Percentiles rank a stretch among this genome's conserved stretches.
Evolutionary conservation across 2,797 vertebrate genomes (phyloP).

Genomic region (Melanotaenia trifasciata): DNA sequence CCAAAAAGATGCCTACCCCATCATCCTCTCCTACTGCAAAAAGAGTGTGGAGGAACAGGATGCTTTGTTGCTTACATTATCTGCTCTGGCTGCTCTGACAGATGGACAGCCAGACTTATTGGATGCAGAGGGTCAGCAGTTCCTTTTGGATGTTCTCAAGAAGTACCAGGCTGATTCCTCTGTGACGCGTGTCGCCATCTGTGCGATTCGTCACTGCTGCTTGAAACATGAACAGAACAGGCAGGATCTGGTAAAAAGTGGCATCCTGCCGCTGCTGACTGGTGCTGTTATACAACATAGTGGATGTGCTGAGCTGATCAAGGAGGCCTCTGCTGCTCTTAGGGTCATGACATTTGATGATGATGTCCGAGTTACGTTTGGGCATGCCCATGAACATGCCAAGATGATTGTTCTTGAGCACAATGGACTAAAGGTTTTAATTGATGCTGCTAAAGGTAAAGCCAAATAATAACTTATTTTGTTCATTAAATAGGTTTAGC

Average conservation of each 20-base stretch:
- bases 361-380: slow-evolving; percentile 92
- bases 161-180: slow-evolving; percentile 54
- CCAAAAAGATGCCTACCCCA: slow-evolving; percentile 89
- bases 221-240: slow-evolving; percentile 95
- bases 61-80: slow-evolving; percentile 75
- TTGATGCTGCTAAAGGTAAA: slow-evolving; percentile 92
- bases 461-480: not conserved
- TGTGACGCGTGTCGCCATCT: slow-evolving; percentile 74
- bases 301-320: slow-evolving; percentile 78
- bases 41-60: slow-evolving; percentile 60
- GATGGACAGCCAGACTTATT: slow-evolving; percentile 95
- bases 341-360: slow-evolving; percentile 94
- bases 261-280: slow-evolving; percentile 84
- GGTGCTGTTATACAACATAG: slow-evolving; percentile 77
- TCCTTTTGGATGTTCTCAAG: slow-evolving; percentile 82
- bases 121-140: slow-evolving; percentile 82
- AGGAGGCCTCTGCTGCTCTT: slow-evolving; percentile 84
- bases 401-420: slow-evolving; percentile 93
- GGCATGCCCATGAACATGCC: slow-evolving; percentile 91
- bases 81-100: slow-evolving; percentile 82
- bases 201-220: slow-evolving; percentile 85
- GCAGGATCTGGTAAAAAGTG: slow-evolving; percentile 88
- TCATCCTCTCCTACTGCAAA: slow-evolving; percentile 87
- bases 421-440: slow-evolving; percentile 88
- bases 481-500: not conserved